Evolutionary conservation across 1,140 invertebrate species (phyloP), one percentile per base, ranked within the genome.

Genomic region (Phenacoccus solenopsis): DNA sequence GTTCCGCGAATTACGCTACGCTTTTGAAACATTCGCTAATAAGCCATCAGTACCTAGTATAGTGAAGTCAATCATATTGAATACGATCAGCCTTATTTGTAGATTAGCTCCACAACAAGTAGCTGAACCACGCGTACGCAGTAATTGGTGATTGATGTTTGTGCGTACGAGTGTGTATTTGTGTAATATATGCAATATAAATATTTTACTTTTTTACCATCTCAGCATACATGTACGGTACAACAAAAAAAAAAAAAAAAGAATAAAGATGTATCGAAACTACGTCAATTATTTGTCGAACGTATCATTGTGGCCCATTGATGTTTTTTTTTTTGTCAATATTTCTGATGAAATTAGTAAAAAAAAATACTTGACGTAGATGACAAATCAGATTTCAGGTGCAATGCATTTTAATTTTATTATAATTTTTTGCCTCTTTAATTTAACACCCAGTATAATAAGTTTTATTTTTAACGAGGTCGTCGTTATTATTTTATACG

Each of bases 1-100:
- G 78, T 96, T 95, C 80, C 82, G 83, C 69, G 93, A 95, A 78
- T 77, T 93, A 69, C 82, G 89, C 38, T 76, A 86, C 56, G 76
- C 82, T 5, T 78, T 84, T 10, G 88, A 91, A 77, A 76, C 79
- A 20, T 74, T 84, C 21, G 86, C 86, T 12, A 78, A 77, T 56
- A 83, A 85, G 72, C 86, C 88, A 22, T 78, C 76, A 27, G 80
- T 84, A 73, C 90, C 90, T 0, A 78, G 76, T 13, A 75, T 86
- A 56, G 64, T 90, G 9, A 78, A 79, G 67, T 82, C 80, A 74
- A 32, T 69, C 1, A 59, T 76, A 16, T 38, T 68, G 25, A 72
- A 72, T 4, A 28, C 71, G 20, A 73, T 76, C 25, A 71, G 68
- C 57, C 73, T 75, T 68, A 71, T 73, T 35, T 71, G 70, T 68